Base-by-base conservation (phyloP, 2,113 vertebrate species). In the Sterrhoptilus dennistouni region DNA sequence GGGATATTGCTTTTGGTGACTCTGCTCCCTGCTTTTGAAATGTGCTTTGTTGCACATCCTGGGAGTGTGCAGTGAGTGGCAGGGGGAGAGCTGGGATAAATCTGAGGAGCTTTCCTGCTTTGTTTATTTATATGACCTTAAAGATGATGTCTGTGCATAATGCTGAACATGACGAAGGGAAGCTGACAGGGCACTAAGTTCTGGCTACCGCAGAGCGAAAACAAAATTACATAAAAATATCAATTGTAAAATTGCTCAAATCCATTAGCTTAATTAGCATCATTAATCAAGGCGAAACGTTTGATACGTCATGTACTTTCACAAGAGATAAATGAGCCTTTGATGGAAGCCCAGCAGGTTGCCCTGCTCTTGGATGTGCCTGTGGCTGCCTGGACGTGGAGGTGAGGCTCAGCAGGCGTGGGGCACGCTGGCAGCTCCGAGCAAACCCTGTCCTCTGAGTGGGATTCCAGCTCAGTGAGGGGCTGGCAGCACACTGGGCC, bases 251-350 rank as follows among this genome's bases (percentile, higher is more conserved):
- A 94, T 96, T 89, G 74, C 97, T 96, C 87, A 88, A 90, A 92
- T 96, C 96, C 97, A 97, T 97, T 97, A 97, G 93, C 91, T 95
- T 97, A 97, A 97, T 97, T 97, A 97, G 92, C 79, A 84, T 89
- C 95, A 91, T 97, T 97, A 96, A 97, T 97, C 97, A 97, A 94
- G 94, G 94, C 72, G 57, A 96, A 96, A 81, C 86, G 38, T 93
- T 95, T 97, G 97, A 97, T 96, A 97, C 79, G 54, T 96, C 89
- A 75, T 97, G 95, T 97, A 96, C 96, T 96, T 96, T 93, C 83
- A 75, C 14, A 13, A 52, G 95, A 96, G 96, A 97, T 93, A 96
- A 97, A 97, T 77, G 94, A 96, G 86, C 27, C 59, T 83, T 91
- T 90, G 94, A 92, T 90, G 94, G 83, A 49, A 84, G 71, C 90